Evolutionary conservation across 2,888 invertebrate species (phyloP).

Genomic region (Dolichopus griseipennis): DNA sequence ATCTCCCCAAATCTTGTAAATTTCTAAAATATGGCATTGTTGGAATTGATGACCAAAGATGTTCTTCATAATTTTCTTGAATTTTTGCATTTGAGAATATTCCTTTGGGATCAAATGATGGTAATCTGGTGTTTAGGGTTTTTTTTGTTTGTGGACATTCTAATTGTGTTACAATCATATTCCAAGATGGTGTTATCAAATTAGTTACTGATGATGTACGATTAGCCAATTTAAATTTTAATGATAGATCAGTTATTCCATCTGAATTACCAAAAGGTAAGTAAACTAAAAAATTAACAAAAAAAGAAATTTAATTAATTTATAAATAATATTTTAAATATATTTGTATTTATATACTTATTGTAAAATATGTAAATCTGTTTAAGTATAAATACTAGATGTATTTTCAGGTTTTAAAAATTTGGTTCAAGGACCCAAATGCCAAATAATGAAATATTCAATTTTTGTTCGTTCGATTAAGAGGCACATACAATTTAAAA

Average conservation of each 20-base stretch:
- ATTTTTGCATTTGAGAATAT: constrained; percentile 23
- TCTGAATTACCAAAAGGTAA: constrained; percentile 35
- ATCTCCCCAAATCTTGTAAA: constrained; percentile 31
- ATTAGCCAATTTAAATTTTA: constrained; percentile 44
- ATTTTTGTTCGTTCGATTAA: no score
- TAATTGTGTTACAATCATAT: constrained; percentile 53
- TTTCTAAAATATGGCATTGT: constrained; percentile 11
- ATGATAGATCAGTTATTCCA: constrained; percentile 37
- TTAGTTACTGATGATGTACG: constrained; percentile 36
- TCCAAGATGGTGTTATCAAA: constrained; percentile 47
- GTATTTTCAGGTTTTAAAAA: no score
- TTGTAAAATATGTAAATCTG: no score
- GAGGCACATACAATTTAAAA: no score
- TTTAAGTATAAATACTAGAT: no score
- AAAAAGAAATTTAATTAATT: no score
- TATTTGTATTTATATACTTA: no score
- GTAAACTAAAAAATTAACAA: constrained; percentile 25
- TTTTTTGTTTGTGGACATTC: constrained; percentile 43
- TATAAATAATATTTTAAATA: no score
- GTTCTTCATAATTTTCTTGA: background rate
- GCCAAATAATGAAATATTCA: no score
- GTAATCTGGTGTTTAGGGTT: constrained; percentile 11
- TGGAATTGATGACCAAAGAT: background rate
- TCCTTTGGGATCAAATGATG: constrained; percentile 22
- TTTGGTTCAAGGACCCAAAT: no score